Conservation (phyloP, 2,113 vertebrate genomes). For the Epinephelus cyanopodus region DNA sequence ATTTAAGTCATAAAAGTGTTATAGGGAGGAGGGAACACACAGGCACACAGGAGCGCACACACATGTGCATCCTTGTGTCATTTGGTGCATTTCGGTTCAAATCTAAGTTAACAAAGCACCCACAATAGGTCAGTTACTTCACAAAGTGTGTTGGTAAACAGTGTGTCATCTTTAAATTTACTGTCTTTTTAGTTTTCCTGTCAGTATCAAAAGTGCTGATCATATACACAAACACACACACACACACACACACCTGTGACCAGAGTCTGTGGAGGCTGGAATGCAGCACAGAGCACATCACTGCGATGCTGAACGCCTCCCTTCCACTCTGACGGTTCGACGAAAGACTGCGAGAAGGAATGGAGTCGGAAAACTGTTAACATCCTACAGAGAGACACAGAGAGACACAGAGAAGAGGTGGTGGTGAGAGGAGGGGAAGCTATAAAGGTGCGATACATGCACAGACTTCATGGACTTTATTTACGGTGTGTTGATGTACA, state of each 20-base stretch:
- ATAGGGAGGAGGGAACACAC: neutral
- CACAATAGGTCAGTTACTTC: neutral
- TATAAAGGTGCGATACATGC: neutral
- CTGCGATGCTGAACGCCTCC: conserved; percentile 77
- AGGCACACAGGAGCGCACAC: neutral
- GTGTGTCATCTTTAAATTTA: neutral
- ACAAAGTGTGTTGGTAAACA: neutral
- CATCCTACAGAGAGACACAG: conserved; percentile 70
- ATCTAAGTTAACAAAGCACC: neutral
- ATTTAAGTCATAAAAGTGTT: conserved; percentile 30
- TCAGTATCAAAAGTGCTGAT: neutral
- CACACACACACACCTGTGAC: conserved; percentile 78
- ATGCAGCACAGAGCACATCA: conserved; percentile 77
- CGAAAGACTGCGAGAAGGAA: conserved; percentile 79
- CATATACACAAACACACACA: neutral
- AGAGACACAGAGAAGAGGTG: conserved; percentile 6
- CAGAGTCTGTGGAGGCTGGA: conserved; percentile 84
- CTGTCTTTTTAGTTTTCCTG: neutral
- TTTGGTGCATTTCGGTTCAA: neutral
- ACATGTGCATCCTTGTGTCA: neutral
- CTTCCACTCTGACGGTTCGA: conserved; percentile 85
- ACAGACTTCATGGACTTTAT: neutral
- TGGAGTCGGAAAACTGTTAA: conserved; percentile 86
- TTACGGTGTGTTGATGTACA: neutral
- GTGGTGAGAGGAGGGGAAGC: neutral